A percentile compares a stretch with the other conserved stretches of the same genome.
These are phyloP conservation scores for Lepus americanus DNA, from an alignment of 2,113 vertebrate genomes.

Conservation along the genomic window DNA sequence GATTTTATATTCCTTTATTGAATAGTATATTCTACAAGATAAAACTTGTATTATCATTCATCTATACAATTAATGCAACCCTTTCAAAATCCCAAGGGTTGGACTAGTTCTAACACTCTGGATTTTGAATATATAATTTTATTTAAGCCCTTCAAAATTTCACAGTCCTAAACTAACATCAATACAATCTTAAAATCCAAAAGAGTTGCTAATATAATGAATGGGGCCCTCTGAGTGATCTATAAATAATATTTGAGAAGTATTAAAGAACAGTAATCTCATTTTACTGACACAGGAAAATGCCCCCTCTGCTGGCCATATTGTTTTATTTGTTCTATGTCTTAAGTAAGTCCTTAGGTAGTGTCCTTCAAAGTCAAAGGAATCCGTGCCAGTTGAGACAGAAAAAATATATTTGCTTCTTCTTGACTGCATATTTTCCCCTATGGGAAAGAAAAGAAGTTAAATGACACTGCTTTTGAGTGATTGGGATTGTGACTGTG, in stretches of 20 bases:
- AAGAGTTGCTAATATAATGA: neutral
- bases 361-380: slow-evolving; percentile 44
- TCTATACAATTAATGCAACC: neutral
- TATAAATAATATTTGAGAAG: neutral
- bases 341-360: slow-evolving; percentile 13
- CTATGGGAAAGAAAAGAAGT: slow-evolving; percentile 51
- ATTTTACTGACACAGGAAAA: neutral
- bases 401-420: slow-evolving; percentile 69
- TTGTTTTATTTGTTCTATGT: neutral
- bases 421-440: slow-evolving; percentile 44
- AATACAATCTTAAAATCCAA: neutral
- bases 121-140: neutral
- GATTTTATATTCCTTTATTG: neutral
- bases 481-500: neutral
- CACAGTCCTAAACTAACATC: neutral
- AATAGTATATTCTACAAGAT: neutral
- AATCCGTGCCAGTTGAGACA: slow-evolving; percentile 17
- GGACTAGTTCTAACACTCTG: neutral
- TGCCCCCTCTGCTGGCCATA: neutral
- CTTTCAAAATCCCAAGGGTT: neutral
- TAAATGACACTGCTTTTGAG: slow-evolving; percentile 38
- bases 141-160: neutral
- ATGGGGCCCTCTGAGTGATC: neutral
- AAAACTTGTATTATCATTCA: neutral
- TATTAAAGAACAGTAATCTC: neutral